These are phyloP conservation scores for Plumapathes pennacea DNA, from an alignment of 92 coral and sea anemone genomes.

Conservation along the genomic window DNA sequence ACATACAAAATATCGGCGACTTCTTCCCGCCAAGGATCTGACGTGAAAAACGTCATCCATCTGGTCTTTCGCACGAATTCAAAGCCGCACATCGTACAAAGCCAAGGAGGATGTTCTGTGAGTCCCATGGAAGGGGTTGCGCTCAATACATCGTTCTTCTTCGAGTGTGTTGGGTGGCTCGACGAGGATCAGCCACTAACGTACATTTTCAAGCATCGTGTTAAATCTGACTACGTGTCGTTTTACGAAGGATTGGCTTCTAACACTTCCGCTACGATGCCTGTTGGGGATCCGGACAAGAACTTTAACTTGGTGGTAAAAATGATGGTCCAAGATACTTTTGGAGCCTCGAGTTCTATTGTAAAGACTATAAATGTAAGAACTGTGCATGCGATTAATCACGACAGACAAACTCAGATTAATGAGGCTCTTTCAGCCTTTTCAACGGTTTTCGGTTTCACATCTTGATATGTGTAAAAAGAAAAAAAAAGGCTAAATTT, in stretches of 20 bases:
- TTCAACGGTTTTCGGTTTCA: too few species aligned
- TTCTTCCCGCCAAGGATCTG: too few species aligned
- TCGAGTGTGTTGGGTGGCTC: slow-evolving; percentile 53
- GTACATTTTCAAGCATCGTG: slow-evolving; percentile 52
- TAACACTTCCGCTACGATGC: slow-evolving; percentile 49
- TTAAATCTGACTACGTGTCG: slow-evolving; percentile 38
- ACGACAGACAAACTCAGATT: too few species aligned
- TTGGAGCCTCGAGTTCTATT: too few species aligned
- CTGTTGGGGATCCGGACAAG: slow-evolving; percentile 53
- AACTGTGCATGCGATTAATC: too few species aligned
- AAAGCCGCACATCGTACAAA: neutral
- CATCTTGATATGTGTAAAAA: too few species aligned
- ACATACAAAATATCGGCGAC: too few species aligned
- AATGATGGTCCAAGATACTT: slow-evolving; percentile 58
- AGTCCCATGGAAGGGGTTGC: slow-evolving; percentile 64
- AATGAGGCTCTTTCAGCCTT: too few species aligned
- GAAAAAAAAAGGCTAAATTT: too few species aligned
- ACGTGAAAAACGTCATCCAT: too few species aligned
- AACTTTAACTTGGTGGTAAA: slow-evolving; percentile 46
- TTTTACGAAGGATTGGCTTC: slow-evolving; percentile 43
- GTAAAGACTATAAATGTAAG: too few species aligned
- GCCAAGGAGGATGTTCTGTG: slow-evolving; percentile 19
- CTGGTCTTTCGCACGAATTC: slow-evolving; percentile 2
- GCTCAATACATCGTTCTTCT: slow-evolving; percentile 41
- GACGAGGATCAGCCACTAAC: slow-evolving; percentile 60